Evolutionary conservation across 2,113 vertebrate species (phyloP), one percentile per base, ranked within the genome.

Genomic region (Merops nubicus): DNA sequence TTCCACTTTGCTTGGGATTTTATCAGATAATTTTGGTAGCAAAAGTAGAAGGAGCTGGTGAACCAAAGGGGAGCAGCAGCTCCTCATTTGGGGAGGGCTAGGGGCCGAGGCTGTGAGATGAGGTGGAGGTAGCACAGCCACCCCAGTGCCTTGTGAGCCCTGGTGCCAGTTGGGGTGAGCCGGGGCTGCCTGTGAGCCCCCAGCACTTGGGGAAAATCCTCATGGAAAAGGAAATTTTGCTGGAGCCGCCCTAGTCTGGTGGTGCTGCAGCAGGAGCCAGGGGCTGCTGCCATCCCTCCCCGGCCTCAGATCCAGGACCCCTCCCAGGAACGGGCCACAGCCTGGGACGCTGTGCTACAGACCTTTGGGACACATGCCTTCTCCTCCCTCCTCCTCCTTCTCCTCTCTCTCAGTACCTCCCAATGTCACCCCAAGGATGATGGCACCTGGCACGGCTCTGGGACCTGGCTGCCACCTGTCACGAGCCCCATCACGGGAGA

Each of bases 151-250:
- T 28, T n/a, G 7, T 0, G 6, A 20, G 14, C 19, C 34, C 56
- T 2, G 2, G 36, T 50, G 69, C 34, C 48, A 33, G 4, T 29
- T 1, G 1, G 40, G 40, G 33, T 45, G 60, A 59, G n/a, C n/a
- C 0, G 1, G n/a, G 20, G 15, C n/a, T 74, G 50, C 34, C 36
- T 2, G 4, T 0, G 1, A 54, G 10, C 28, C 50, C 48, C 48
- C 70, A 60, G 33, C 2, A 4, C 48, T 15, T 2, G 2, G 50
- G 7, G 18, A 56, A 91, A 79, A 73, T 25, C 23, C 31, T 16
- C 11, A 43, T 1, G 14, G 63, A 42, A 91, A 86, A 65, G 26
- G 34, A 48, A 51, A 33, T 65, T 85, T 54, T 65, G 33, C 48
- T 43, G 59, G 34, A 76, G 85, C 33, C 75, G 34, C 45, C 54